Base-by-base conservation (phyloP, 2,888 invertebrate genomes). In the Formica aserva region DNA sequence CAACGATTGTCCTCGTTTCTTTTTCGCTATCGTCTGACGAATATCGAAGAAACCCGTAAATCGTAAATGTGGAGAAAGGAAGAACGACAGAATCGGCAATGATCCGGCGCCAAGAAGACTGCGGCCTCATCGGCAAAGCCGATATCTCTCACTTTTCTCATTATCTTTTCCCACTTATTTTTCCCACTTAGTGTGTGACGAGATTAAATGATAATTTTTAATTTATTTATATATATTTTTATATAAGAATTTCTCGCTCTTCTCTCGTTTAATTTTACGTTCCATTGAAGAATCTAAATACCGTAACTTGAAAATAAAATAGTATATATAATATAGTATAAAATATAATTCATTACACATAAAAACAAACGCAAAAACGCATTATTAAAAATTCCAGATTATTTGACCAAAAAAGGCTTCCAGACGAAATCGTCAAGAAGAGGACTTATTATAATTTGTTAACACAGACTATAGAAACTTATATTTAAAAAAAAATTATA, bases 11-110 rank as follows among this genome's bases (percentile, higher is more conserved):
- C 18, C 75, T 78, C 65, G 69, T 38, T 63, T 71, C 45, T 74
- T 69, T 38, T 48, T 66, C 55, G 22, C 9, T 48, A 38, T 55
- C 55, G 35, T 41, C 41, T 11, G 32, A n/a, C 5, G 65, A 86
- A 88, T 35, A 48, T 48, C 75, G 85, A 84, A 81, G 84, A 84
- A 88, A 83, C 83, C 88, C 89, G 88, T 90, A 89, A 91, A 91
- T 91, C 62, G 85, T 83, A 32, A 65, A 82, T n/a, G 57, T 32
- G n/a, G 15, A 29, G 41, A 41, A 32, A 71, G 32, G 60, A 78
- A 52, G 76, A 76, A 26, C 66, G 65, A 72, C 35, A 77, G 57
- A 85, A 66, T 77, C 69, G 55, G 52, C 83, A 66, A 65, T 32
- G 72, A 77, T 67, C 75, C 86, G 90, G 88, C 89, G 91, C 89